Conservation (phyloP, 2,888 invertebrate genomes). For the Cylloceria caligata region DNA sequence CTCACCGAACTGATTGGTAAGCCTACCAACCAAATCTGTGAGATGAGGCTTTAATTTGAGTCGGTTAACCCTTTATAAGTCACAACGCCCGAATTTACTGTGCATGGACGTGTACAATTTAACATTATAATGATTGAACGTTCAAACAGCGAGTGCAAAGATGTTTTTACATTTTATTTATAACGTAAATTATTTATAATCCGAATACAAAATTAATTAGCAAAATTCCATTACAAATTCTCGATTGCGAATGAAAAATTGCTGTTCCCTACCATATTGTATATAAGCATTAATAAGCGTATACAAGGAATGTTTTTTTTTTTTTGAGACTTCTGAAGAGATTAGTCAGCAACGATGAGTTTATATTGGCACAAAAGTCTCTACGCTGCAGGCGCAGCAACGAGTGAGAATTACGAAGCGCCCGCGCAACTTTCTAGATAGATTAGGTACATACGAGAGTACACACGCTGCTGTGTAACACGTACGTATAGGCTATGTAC, state of each 20-base stretch:
- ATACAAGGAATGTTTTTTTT: slow-evolving; percentile 27
- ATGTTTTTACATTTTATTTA: neutral
- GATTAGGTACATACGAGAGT: slow-evolving; percentile 63
- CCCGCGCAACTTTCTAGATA: slow-evolving; percentile 67
- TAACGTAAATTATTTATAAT: neutral
- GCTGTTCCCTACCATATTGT: neutral
- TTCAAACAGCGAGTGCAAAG: neutral
- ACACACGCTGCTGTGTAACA: slow-evolving; percentile 50
- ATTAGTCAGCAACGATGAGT: slow-evolving; percentile 35
- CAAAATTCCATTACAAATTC: neutral
- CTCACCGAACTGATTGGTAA: no score
- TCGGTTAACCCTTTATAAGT: no score
- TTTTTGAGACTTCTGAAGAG: slow-evolving; percentile 3
- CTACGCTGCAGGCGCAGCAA: slow-evolving; percentile 11
- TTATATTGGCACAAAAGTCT: slow-evolving; percentile 29
- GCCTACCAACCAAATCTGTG: no score
- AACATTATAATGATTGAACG: no score
- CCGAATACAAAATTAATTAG: neutral
- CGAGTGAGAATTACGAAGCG: slow-evolving; percentile 62
- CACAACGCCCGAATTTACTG: no score
- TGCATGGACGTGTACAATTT: no score
- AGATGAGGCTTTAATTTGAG: no score
- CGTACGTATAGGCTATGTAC: slow-evolving; percentile 33
- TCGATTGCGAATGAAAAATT: slow-evolving; percentile 2
- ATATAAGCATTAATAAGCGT: neutral